A percentile compares a stretch with the other conserved stretches of the same genome.
These are phyloP conservation scores for Uria lomvia DNA, from an alignment of 2,113 vertebrate species.

Conservation along the genomic window DNA sequence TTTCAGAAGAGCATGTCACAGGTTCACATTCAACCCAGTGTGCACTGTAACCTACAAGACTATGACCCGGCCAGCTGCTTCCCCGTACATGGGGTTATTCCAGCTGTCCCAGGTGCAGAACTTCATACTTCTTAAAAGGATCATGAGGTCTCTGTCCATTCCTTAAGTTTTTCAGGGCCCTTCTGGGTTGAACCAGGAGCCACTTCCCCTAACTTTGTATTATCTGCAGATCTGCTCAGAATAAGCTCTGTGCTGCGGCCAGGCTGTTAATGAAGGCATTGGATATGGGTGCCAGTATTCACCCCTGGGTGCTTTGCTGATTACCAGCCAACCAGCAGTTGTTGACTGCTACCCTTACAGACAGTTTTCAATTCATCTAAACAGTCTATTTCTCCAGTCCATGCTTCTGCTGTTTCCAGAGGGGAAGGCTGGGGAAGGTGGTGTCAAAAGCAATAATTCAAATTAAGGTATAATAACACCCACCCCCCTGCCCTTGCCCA, in stretches of 20 bases:
- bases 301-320: neutral
- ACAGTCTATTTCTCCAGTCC: neutral
- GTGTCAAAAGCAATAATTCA: neutral
- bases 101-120: neutral
- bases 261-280: neutral
- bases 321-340: neutral
- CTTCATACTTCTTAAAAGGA: neutral
- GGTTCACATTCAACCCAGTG: rapidly evolving
- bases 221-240: neutral
- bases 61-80: neutral
- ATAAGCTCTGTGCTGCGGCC: neutral
- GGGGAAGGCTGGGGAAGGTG: neutral
- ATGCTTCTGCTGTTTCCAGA: neutral
- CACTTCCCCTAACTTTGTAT: neutral
- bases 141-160: neutral
- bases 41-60: neutral
- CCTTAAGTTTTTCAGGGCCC: neutral
- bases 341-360: neutral
- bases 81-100: neutral
- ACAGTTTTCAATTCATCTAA: neutral
- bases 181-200: neutral
- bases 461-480: neutral
- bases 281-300: neutral
- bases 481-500: neutral
- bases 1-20: rapidly evolving